Conservation (phyloP, 2,113 vertebrate species). For the Coracopsis vasa region DNA sequence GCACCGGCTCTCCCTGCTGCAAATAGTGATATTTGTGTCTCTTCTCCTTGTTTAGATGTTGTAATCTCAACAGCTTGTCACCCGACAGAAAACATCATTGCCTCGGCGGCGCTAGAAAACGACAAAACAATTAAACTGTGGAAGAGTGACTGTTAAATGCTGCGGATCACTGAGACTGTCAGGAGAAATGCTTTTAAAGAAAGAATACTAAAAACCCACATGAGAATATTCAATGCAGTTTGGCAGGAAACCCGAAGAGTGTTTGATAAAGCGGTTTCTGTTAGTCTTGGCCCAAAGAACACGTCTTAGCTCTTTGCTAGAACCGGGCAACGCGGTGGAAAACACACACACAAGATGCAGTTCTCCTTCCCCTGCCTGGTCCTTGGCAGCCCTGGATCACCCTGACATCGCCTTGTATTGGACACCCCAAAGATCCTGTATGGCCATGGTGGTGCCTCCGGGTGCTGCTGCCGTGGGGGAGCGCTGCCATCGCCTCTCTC, state of each 20-base stretch:
- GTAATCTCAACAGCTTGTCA: slow-evolving; percentile 98
- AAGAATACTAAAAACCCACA: not conserved
- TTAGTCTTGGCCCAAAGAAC: slow-evolving; percentile 52
- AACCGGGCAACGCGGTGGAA: slow-evolving; percentile 9
- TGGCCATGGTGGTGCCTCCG: not conserved
- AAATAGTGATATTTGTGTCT: not conserved
- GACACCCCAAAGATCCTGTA: slow-evolving; percentile 45
- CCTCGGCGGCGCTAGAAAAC: slow-evolving; percentile 96
- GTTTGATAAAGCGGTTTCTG: slow-evolving; percentile 41
- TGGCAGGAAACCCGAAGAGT: slow-evolving; percentile 37
- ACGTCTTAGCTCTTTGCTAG: slow-evolving; percentile 39
- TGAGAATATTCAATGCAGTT: not conserved
- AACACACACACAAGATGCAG: not conserved
- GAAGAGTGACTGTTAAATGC: slow-evolving; percentile 96
- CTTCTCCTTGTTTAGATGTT: slow-evolving; percentile 80
- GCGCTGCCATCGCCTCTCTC: slow-evolving; percentile 39
- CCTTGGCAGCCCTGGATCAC: slow-evolving; percentile 16
- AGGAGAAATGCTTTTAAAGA: not conserved
- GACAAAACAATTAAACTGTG: slow-evolving; percentile 99
- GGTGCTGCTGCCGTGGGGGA: not conserved
- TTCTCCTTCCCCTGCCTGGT: slow-evolving; percentile 48
- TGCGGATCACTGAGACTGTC: slow-evolving; percentile 52
- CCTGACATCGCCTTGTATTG: not conserved
- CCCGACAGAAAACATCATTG: slow-evolving; percentile 98
- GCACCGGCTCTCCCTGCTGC: not conserved